Evolutionary conservation across 2,113 vertebrate genomes (phyloP), one percentile per base, ranked within the genome.

Genomic region (Parus major): DNA sequence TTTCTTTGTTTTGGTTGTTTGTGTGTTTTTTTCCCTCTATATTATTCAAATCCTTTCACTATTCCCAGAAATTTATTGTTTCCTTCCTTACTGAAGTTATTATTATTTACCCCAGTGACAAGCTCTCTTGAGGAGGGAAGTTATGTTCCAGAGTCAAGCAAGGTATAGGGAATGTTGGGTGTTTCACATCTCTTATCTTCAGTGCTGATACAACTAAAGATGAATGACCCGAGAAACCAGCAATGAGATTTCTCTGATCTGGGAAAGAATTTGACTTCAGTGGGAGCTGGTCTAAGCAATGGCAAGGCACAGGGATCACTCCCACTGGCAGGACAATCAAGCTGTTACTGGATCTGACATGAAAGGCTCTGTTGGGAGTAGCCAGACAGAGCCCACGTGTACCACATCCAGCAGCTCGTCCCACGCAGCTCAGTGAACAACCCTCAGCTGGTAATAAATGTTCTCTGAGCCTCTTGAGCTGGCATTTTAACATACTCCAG

Each of bases 1-100:
- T 72, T 76, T 39, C 2, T 35, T 71, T n/a, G 7, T 19, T 73
- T 72, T 87, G 4, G 3, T 19, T 42, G 10, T 23, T 52, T 52
- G 16, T 5, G 4, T 8, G 12, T 1, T n/a, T 73, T 49, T 63
- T 19, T 1, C 4, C 19, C 31, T 72, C 13, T 12, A 3, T 72
- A 14, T 41, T 49, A 35, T 69, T 77, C 20, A 83, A 69, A 83
- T 61, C 6, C 5, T 14, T 57, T 90, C 42, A 35, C 6, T 47
- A 20, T 42, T 80, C 28, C 70, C 23, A 69, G 44, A 81, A 86
- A 57, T 44, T 16, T 36, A 21, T n/a, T 66, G 28, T 42, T 39
- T 61, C 6, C 21, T 70, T 61, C 15, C 55, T 84, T 79, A 56
- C 12, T 84, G 15, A 23, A 41, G 23, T 23, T 22, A 47, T 28